Evolutionary conservation across 2,113 vertebrate species (phyloP).

Genomic region (Elachura formosa): DNA sequence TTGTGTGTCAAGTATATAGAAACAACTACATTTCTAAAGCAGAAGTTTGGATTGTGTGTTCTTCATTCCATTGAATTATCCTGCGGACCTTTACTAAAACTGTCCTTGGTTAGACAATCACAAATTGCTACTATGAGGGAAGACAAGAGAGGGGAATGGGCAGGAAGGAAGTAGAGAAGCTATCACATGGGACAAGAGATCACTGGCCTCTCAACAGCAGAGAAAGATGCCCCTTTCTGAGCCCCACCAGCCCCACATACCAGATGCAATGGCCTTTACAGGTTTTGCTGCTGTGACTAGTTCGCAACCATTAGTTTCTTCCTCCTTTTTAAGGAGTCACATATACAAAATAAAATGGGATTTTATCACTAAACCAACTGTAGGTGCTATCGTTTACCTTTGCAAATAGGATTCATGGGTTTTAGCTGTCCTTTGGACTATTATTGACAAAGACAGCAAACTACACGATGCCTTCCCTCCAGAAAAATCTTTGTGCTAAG

Average conservation of each 20-base stretch:
- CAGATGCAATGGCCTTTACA: neutral
- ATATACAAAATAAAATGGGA: neutral
- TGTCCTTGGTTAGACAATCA: neutral
- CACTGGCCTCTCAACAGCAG: neutral
- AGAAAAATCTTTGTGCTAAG: neutral
- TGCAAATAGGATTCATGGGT: neutral
- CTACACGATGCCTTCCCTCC: neutral
- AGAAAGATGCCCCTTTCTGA: neutral
- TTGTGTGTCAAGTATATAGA: neutral
- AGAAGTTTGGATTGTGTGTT: neutral
- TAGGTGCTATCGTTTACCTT: neutral
- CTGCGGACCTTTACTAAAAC: neutral
- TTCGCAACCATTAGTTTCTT: neutral
- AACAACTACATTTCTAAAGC: neutral
- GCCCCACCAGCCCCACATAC: rapidly evolving
- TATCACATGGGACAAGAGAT: neutral
- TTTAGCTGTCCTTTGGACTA: neutral
- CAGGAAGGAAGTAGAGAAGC: neutral
- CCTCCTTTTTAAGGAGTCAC: neutral
- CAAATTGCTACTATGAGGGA: neutral
- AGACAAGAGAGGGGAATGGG: neutral
- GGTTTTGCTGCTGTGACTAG: neutral
- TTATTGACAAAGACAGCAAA: neutral
- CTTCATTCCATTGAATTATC: neutral
- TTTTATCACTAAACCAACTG: neutral